Base-by-base conservation (phyloP, 1,140 invertebrate genomes). In the Lysiphlebus fabarum region DNA sequence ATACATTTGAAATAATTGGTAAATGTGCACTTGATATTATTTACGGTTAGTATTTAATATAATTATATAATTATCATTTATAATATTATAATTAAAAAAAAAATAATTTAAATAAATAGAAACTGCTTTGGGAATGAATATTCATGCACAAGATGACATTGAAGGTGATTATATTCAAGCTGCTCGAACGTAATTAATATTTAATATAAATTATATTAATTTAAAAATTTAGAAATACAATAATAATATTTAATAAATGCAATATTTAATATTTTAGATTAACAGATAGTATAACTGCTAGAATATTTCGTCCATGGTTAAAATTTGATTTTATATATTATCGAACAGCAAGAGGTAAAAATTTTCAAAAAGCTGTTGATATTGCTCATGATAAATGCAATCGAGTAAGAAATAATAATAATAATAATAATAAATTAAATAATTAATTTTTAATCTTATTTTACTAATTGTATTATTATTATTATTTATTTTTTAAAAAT, bases 21-120 rank as follows among this genome's bases (percentile, higher is more conserved):
- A 68, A 84, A 11, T 87, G 84, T 65, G 83, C 89, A 26, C 72
- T 92, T 8, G 90, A 92, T 70, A 86, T 90, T 58, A 90, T 92
- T 43, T 89, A 87, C 75, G 88, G 49, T 51, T 6, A 51, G n/a
- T 51, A 6, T 38, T 14, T 3, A 1, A 1, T 1, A 1, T 26
- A 26, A 26, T 2, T 26, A 26, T 14, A 7, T 14, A 2, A n/a
- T 45, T 45, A 11, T 45, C 7, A 7, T n/a, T 6, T 45, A 1
- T 45, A 9, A 7, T 7, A 9, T 12, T 7, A 5, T n/a, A 1
- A n/a, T 9, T n/a, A 10, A 44, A 44, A 7, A 7, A 44, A 44
- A 6, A 40, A 40, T 40, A 9, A 34, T 9, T 33, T 10, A 49
- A 51, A 11, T 38, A 4, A 11, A 49, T 12, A 71, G 87, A 90